phyloP scores from a whole-genome alignment of 2,888 invertebrate species.

The Drosophila diplacantha region DNA sequence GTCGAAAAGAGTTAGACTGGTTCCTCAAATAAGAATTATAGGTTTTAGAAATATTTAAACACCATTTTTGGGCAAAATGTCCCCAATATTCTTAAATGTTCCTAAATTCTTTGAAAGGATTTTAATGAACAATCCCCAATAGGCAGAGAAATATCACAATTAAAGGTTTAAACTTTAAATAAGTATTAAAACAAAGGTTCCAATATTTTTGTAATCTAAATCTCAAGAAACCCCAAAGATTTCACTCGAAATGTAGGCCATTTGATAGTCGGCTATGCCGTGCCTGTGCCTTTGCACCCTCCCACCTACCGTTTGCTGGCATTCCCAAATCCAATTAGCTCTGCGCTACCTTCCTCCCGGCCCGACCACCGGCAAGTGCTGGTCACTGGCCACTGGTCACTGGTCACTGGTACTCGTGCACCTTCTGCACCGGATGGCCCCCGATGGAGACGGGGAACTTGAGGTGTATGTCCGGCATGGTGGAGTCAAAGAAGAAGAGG shows the following conservation, averaged over 20 bases:
- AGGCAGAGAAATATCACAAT: no score
- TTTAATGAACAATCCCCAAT: no score
- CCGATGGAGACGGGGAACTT: constrained; percentile 74
- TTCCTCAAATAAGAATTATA: no score
- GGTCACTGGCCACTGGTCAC: background rate
- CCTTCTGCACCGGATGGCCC: constrained; percentile 71
- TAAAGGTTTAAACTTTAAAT: no score
- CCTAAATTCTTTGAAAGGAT: no score
- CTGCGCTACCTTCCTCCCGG: no score
- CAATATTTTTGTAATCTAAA: background rate
- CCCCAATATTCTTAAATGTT: no score
- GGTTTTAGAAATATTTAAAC: no score
- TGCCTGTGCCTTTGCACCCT: background rate
- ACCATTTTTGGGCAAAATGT: no score
- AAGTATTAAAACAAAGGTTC: no score
- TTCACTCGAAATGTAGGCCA: background rate
- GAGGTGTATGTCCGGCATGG: constrained; percentile 75
- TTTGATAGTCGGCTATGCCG: background rate
- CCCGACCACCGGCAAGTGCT: background rate
- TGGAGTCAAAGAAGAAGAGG: constrained; percentile 75
- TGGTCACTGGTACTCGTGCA: constrained; percentile 58
- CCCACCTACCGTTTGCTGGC: constrained; percentile 7
- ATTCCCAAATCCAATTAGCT: constrained; percentile 60
- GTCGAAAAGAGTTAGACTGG: no score
- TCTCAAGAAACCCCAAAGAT: background rate